Conservation (phyloP, 2,797 vertebrate genomes). For the Catharus ustulatus region DNA sequence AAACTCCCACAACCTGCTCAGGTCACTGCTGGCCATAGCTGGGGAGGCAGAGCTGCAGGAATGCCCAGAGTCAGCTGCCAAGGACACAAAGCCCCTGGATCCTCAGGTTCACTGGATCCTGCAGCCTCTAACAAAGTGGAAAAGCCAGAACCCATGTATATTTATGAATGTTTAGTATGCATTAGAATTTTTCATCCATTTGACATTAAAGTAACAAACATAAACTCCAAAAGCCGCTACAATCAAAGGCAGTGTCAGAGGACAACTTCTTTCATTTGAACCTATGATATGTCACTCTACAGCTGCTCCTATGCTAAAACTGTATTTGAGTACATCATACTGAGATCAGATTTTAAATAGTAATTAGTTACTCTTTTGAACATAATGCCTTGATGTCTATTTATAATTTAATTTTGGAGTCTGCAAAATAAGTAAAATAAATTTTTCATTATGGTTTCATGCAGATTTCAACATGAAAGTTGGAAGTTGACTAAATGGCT, state of each 20-base stretch:
- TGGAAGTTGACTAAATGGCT: background rate
- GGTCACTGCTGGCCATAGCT: background rate
- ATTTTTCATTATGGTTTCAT: background rate
- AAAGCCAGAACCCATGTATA: background rate
- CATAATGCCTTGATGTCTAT: background rate
- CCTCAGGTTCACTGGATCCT: background rate
- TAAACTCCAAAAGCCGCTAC: background rate
- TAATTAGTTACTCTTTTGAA: background rate
- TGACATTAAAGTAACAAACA: background rate
- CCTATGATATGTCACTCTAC: background rate
- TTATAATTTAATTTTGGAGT: background rate
- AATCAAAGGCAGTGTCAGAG: background rate
- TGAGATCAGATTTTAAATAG: background rate
- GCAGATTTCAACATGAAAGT: background rate
- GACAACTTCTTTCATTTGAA: background rate
- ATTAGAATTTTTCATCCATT: background rate
- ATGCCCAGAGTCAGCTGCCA: background rate
- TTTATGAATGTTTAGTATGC: background rate
- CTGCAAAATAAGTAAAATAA: background rate
- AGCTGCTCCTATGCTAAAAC: background rate
- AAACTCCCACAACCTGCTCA: background rate
- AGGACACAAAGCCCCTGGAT: accelerated
- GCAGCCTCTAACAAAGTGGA: background rate
- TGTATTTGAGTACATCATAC: background rate
- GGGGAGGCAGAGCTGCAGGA: background rate